Base-by-base conservation (phyloP, 2,888 invertebrate species). In the Brenthis ino region DNA sequence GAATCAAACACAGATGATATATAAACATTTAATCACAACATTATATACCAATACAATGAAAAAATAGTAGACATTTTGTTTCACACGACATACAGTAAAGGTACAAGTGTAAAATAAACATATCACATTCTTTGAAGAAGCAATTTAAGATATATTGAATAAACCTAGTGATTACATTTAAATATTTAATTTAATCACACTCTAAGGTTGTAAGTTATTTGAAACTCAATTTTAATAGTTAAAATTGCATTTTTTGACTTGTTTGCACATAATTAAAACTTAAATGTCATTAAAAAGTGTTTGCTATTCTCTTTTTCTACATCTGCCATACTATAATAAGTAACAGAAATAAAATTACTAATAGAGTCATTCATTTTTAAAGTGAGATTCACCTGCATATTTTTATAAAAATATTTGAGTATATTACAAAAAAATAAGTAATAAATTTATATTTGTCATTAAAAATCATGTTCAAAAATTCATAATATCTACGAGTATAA, bases 11-110 rank as follows among this genome's bases (percentile, higher is more conserved):
- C 14, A 12, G 54, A 14, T 64, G 20, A 51, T 67, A 64, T 64
- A 67, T 68, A 70, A 70, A 68, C 70, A 70, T 72, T 72, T 72
- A 72, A 56, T 70, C 60, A 72, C 64, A 58, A 64, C 51, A 43
- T 66, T 68, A 69, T 63, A 64, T 66, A 64, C 37, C 65, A 70
- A 68, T 65, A 67, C 66, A 64, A 66, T 72, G 65, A 70, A 72
- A 68, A 70, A 64, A 68, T 67, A 70, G 67, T 70, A 63, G 65
- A 65, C 63, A 68, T 53, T 67, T 65, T 68, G 48, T 65, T 68
- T 65, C 37, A 67, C 28, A 58, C n/a, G 16, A 57, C 54, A 66
- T 63, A 67, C 37, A 68, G 5, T 28, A 28, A 5, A 28, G 28
- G 28, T 68, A 71, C 16, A 69, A 60, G 57, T 55, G 43, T 65